These are phyloP conservation scores for Romanomermis culicivorax DNA, from an alignment of 2,888 invertebrate genomes.

Conservation along the genomic window DNA sequence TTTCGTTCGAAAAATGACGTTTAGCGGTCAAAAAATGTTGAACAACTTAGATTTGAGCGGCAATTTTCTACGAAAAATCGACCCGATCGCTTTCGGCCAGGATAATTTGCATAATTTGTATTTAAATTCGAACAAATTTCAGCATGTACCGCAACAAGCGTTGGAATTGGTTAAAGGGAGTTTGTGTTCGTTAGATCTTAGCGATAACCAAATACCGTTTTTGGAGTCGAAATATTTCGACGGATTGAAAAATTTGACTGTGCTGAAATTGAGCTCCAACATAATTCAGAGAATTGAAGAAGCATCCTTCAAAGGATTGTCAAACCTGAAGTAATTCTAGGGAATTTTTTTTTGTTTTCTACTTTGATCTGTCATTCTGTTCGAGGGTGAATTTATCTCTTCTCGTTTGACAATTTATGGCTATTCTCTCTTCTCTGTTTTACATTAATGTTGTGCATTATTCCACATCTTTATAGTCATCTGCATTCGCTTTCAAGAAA, in stretches of 20 bases:
- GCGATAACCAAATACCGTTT: slow-evolving; percentile 12
- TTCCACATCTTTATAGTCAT: too few species aligned
- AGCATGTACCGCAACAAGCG: not conserved
- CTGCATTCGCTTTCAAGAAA: too few species aligned
- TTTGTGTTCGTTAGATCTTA: slow-evolving; percentile 6
- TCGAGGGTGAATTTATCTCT: too few species aligned
- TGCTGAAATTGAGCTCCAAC: slow-evolving; percentile 17
- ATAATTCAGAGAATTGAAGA: slow-evolving; percentile 22
- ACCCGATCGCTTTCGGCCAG: slow-evolving; percentile 19
- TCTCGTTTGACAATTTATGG: too few species aligned
- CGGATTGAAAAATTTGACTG: slow-evolving; percentile 17
- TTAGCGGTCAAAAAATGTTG: not conserved
- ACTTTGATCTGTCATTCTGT: too few species aligned
- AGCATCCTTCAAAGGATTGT: slow-evolving; percentile 19
- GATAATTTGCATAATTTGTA: slow-evolving; percentile 8
- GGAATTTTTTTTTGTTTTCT: not conserved
- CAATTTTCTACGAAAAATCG: slow-evolving; percentile 20
- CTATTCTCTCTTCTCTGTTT: not conserved
- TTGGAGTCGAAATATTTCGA: slow-evolving; percentile 15
- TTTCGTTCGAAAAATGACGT: not conserved
- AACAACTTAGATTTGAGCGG: slow-evolving; percentile 14
- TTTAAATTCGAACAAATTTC: slow-evolving; percentile 9
- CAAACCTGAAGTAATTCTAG: slow-evolving; percentile 14
- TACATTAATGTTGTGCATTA: not conserved
- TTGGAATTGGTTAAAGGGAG: slow-evolving; percentile 17